Base-by-base conservation (phyloP, 2,888 invertebrate species). In the Ennomos erosarius region DNA sequence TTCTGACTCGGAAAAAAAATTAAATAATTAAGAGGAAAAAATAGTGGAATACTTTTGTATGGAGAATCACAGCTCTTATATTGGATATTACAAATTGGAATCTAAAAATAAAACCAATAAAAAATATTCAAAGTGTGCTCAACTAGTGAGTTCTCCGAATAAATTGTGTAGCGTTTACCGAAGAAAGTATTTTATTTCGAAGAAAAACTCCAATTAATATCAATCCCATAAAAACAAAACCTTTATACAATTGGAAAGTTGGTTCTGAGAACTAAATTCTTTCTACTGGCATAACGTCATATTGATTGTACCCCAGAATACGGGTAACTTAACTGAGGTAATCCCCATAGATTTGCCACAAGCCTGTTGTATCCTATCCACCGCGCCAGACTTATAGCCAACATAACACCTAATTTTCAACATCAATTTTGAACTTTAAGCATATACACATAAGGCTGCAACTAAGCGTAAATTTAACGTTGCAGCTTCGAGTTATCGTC, bases 281-380 rank as follows among this genome's bases (percentile, higher is more conserved):
- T 57, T 42, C 59, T 51, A 38, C 36, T 37, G 16, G 45, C 36
- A 10, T 34, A 33, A 40, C 59, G 58, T 65, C 62, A 55, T 58
- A 67, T 68, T 63, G 55, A 65, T 64, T 69, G 70, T 71, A 65
- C 55, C 62, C 55, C 62, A 69, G 70, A 65, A 64, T 66, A 62
- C 59, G 65, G 68, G 67, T 70, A 70, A 74, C 76, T 73, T 73
- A 71, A 67, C 71, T 68, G 53, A 65, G 55, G 64, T 81, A 81
- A 82, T 78, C 79, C 75, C 54, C 48, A 59, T 62, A 72, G 69
- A 79, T 79, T 76, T 68, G 59, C 76, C 75, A 40, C 76, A 79
- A 81, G 70, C 73, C 73, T 66, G 59, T 69, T 73, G 70, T 71
- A 74, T 73, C 76, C 73, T 67, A 64, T 67, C 74, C 67, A 64